These are phyloP conservation scores for Bombus confusus DNA, from an alignment of 1,140 invertebrate genomes.

Conservation along the genomic window DNA sequence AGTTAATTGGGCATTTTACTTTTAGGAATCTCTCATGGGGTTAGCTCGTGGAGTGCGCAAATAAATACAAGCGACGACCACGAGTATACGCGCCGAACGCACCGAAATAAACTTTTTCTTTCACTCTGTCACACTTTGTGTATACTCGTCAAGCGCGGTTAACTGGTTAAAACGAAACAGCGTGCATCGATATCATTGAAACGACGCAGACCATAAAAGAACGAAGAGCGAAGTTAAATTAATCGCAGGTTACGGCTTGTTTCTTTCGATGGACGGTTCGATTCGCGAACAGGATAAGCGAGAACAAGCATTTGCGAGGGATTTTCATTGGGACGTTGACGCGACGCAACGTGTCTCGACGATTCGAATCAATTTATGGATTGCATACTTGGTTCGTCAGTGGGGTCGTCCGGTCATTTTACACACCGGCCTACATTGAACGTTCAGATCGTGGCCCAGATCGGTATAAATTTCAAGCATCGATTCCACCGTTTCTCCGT, in stretches of 20 bases:
- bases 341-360: not conserved
- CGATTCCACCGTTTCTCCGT: constrained; percentile 16
- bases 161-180: too few relatives aligned
- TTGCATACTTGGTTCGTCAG: constrained; percentile 4
- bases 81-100: too few relatives aligned
- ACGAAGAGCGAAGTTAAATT: not conserved
- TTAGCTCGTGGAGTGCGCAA: too few relatives aligned
- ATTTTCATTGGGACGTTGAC: constrained; percentile 9
- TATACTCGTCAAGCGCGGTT: too few relatives aligned
- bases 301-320: not conserved
- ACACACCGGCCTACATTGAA: not conserved
- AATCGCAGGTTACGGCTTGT: not conserved
- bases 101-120: too few relatives aligned
- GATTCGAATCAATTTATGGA: constrained; percentile 36
- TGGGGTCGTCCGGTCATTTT: constrained; percentile 17
- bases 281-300: not conserved
- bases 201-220: not conserved
- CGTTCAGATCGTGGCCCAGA: constrained; percentile 19
- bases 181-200: not conserved
- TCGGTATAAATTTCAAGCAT: constrained; percentile 27
- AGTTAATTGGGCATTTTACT: too few relatives aligned
- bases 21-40: too few relatives aligned
- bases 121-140: too few relatives aligned
- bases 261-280: not conserved
- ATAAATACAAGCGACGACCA: too few relatives aligned